Percentiles rank a stretch among this genome's conserved stretches.
Evolutionary conservation across 2,888 invertebrate genomes (phyloP).

Genomic region (Capitulum mitella): DNA sequence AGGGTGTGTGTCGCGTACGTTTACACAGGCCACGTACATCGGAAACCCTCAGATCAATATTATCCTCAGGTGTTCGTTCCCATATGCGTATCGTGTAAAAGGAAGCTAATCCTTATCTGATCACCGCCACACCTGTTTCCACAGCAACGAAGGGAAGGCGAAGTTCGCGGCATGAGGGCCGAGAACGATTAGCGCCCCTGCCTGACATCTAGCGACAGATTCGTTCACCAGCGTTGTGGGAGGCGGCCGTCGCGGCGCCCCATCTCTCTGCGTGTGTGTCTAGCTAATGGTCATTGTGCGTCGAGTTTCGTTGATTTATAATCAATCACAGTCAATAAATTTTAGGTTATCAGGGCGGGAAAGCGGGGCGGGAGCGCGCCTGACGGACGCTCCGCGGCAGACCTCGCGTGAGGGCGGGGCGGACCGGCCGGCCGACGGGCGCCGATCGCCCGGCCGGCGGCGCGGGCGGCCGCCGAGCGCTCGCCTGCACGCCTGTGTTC

Average conservation of each 20-base stretch:
- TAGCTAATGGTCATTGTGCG: background rate
- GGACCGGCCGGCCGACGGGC: too few species aligned
- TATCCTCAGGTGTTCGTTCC: too few species aligned
- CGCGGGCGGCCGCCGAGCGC: background rate
- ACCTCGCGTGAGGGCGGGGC: too few species aligned
- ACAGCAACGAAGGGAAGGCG: background rate
- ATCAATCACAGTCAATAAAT: background rate
- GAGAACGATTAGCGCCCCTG: background rate
- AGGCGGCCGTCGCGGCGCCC: background rate
- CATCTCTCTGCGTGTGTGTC: background rate
- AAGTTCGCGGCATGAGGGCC: background rate
- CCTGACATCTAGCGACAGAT: background rate
- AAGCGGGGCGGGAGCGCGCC: too few species aligned
- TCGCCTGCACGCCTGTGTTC: background rate
- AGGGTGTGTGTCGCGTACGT: too few species aligned
- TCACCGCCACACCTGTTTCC: too few species aligned
- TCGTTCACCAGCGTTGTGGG: background rate
- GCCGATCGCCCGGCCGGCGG: background rate
- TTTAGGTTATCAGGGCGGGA: too few species aligned
- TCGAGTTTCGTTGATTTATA: conserved; percentile 3
- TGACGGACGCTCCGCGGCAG: too few species aligned
- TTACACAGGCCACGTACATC: too few species aligned
- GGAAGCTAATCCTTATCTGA: too few species aligned
- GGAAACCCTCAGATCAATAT: too few species aligned
- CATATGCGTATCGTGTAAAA: too few species aligned